Conservation (phyloP, 2,888 invertebrate species). For the Tridacna crocea region DNA sequence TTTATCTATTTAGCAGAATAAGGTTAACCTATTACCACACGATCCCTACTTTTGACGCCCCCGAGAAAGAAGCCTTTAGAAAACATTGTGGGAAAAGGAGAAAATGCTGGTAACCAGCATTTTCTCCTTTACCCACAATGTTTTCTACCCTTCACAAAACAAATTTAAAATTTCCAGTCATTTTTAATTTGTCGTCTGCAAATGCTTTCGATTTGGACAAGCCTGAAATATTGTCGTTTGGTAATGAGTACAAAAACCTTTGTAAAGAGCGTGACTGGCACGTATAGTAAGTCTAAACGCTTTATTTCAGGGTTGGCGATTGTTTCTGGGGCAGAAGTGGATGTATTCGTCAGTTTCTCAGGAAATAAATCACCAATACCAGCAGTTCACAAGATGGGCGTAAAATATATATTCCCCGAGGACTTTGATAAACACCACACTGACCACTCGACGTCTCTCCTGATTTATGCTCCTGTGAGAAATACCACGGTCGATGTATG, state of each 20-base stretch:
- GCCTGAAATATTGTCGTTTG: too few species aligned
- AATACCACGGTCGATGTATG: slow-evolving; percentile 15
- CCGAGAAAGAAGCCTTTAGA: too few species aligned
- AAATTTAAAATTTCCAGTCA: not conserved
- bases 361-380: slow-evolving; percentile 2
- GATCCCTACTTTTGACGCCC: too few species aligned
- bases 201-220: too few species aligned
- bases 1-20: too few species aligned
- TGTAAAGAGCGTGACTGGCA: not conserved
- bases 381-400: slow-evolving; percentile 12
- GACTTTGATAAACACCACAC: slow-evolving; percentile 14
- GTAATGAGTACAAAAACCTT: not conserved
- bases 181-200: too few species aligned
- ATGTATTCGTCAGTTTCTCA: not conserved
- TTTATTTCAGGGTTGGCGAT: slow-evolving; percentile 7
- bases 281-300: not conserved
- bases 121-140: not conserved
- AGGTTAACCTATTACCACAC: too few species aligned
- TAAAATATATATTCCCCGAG: slow-evolving; percentile 8
- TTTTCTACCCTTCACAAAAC: not conserved
- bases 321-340: not conserved
- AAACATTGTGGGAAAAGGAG: too few species aligned
- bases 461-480: slow-evolving; percentile 14
- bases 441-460: slow-evolving; percentile 7
- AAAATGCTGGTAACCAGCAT: too few species aligned